Percentiles rank a stretch among this genome's conserved stretches.
Conservation (phyloP, 2,888 invertebrate species). For the Cataglyphis livida region DNA sequence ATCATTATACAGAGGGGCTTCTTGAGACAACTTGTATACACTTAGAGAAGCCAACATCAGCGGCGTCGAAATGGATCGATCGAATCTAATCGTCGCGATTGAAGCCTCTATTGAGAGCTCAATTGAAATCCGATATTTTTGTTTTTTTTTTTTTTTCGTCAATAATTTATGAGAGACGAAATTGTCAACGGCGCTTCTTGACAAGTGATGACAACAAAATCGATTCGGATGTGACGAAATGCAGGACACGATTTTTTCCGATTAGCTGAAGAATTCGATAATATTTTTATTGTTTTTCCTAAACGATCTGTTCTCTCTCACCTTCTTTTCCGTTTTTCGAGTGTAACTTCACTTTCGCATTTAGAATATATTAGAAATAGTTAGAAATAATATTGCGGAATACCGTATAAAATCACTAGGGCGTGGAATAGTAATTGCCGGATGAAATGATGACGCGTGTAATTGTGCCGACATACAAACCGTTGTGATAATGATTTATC, state of each 20-base stretch:
- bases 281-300: not conserved
- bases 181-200: constrained; percentile 21
- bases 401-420: constrained; percentile 54
- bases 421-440: constrained; percentile 66
- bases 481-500: constrained; percentile 17
- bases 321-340: constrained; percentile 3
- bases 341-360: constrained; percentile 40
- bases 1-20: constrained; percentile 25
- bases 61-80: constrained; percentile 44
- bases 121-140: constrained; percentile 67
- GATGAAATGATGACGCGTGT: constrained; percentile 38
- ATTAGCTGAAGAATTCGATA: not conserved
- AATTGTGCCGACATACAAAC: constrained; percentile 47
- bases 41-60: constrained; percentile 32
- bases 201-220: constrained; percentile 32
- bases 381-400: constrained; percentile 56
- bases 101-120: constrained; percentile 60
- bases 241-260: constrained; percentile 50
- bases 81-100: constrained; percentile 61
- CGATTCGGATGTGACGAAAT: constrained; percentile 27
- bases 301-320: not conserved
- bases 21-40: constrained; percentile 14
- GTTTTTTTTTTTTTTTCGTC: constrained; percentile 40
- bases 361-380: not conserved
- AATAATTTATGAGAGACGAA: constrained; percentile 59